Conservation (phyloP, 23 tunicate species). For the Ciona savignyi region DNA sequence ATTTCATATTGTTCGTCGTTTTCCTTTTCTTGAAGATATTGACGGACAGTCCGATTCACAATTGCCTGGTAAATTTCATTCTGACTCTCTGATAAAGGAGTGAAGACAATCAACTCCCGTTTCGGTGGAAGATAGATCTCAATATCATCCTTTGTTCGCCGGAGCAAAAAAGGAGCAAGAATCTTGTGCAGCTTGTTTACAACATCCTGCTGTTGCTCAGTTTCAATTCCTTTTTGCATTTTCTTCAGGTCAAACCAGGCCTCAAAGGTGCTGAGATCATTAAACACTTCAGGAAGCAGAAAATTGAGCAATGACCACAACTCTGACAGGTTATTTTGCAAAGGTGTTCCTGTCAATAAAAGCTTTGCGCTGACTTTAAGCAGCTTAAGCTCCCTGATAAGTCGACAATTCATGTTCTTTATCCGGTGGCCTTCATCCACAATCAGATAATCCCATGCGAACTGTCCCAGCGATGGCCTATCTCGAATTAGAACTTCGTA, state of each 20-base stretch:
- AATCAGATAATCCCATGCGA: constrained; percentile 70
- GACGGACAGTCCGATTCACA: constrained; percentile 51
- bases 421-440: constrained; percentile 87
- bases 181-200: constrained; percentile 63
- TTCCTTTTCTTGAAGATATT: constrained; percentile 3
- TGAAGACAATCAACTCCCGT: constrained; percentile 59
- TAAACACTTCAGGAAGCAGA: constrained; percentile 75
- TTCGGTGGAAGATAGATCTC: constrained; percentile 70
- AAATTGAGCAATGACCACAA: constrained; percentile 87
- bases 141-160: constrained; percentile 74
- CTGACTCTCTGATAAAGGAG: constrained; percentile 44
- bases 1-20: background rate
- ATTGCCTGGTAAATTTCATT: constrained; percentile 49
- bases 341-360: constrained; percentile 75
- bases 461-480: constrained; percentile 15
- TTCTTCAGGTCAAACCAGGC: constrained; percentile 63
- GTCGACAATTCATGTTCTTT: constrained; percentile 68
- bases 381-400: constrained; percentile 43
- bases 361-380: constrained; percentile 49
- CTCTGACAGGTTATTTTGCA: constrained; percentile 75
- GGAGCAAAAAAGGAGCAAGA: constrained; percentile 79
- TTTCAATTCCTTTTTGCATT: constrained; percentile 17
- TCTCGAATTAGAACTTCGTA: constrained; percentile 78
- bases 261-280: constrained; percentile 63
- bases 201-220: constrained; percentile 47